Evolutionary conservation across 2,888 invertebrate species (phyloP), one percentile per base, ranked within the genome.

Genomic region (Drosophila cognata): DNA sequence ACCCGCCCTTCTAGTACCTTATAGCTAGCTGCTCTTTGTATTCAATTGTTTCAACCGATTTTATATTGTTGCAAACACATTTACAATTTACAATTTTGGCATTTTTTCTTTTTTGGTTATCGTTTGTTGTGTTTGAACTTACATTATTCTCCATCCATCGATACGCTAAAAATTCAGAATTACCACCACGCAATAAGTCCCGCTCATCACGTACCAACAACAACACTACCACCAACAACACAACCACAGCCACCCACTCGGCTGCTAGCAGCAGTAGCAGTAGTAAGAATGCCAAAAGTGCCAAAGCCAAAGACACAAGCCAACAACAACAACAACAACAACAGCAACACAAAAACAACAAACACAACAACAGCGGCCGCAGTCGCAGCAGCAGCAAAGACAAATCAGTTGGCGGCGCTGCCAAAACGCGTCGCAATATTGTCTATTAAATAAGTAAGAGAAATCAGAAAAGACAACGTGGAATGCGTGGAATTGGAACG

Each of bases 131-230:
- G 46, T 74, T 69, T 58, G 43, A 16, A 43, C 33, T 57, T 16
- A n/a, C 5, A 46, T 33, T 36, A 48, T n/a, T 13, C 36, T 67
- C 28, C 36, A 35, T 57, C 76, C 36, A 35, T 57, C 76, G 60
- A 71, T 70, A 79, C 43, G 57, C 16, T 36, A 18, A 62, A 89
- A 81, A 81, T 85, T 83, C 90, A 91, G 91, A 91, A 83, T 71
- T 85, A 71, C 87, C 90, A 68, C 88, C 87, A 78, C 91, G 92
- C 79, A 91, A 91, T 88, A 91, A 92, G 86, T 91, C 90, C 83
- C 91, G 91, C 53, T 91, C 89, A 89, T 91, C 92, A 74, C 91
- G 91, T 76, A 90, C 82, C 79, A 84, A 87, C 76, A 83, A 77
- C 78, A 81, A 72, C 74, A 74, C 72, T 70, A 84, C 63, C 70